A percentile compares a stretch with the other conserved stretches of the same genome.
phyloP scores from a whole-genome alignment of 2,797 vertebrate genomes.

The Cetoscarus ocellatus region DNA sequence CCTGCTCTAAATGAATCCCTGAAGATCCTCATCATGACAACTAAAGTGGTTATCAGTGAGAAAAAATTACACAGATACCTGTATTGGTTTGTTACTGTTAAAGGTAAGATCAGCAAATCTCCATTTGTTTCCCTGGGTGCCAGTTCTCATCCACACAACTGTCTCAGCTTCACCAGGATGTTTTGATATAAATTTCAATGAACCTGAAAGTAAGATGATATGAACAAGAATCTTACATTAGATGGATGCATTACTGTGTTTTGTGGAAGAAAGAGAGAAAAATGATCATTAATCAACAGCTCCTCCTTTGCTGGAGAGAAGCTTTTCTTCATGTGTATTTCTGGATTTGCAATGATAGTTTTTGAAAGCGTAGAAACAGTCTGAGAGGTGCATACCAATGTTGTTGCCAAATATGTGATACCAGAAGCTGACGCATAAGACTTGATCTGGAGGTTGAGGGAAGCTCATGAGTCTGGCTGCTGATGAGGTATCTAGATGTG shows the following conservation, averaged over 20 bases:
- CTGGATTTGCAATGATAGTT: too few species aligned
- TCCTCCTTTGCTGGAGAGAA: background rate
- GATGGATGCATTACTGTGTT: background rate
- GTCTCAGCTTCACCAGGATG: slow-evolving; percentile 63
- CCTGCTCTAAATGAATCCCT: background rate
- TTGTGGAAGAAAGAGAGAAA: background rate
- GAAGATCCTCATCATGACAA: background rate
- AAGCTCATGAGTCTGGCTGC: slow-evolving; percentile 78
- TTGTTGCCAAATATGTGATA: slow-evolving; percentile 85
- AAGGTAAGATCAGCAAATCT: slow-evolving; percentile 83
- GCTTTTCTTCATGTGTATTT: background rate
- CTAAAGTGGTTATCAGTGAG: background rate
- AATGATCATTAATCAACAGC: background rate
- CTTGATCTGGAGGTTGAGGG: slow-evolving; percentile 61
- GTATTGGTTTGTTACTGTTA: slow-evolving; percentile 70
- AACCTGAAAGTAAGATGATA: slow-evolving; percentile 63
- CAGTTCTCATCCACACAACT: slow-evolving; percentile 80
- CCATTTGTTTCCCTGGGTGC: slow-evolving; percentile 87
- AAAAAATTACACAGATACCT: slow-evolving; percentile 63
- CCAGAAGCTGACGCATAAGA: slow-evolving; percentile 82
- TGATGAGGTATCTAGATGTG: slow-evolving; percentile 33
- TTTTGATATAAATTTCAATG: slow-evolving; percentile 79
- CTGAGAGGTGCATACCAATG: slow-evolving; percentile 73
- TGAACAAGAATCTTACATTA: background rate
- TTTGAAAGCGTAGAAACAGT: background rate